Percentiles rank a stretch among this genome's conserved stretches.
phyloP scores from a whole-genome alignment of 2,888 invertebrate genomes.

The Leptinotarsa juncta region DNA sequence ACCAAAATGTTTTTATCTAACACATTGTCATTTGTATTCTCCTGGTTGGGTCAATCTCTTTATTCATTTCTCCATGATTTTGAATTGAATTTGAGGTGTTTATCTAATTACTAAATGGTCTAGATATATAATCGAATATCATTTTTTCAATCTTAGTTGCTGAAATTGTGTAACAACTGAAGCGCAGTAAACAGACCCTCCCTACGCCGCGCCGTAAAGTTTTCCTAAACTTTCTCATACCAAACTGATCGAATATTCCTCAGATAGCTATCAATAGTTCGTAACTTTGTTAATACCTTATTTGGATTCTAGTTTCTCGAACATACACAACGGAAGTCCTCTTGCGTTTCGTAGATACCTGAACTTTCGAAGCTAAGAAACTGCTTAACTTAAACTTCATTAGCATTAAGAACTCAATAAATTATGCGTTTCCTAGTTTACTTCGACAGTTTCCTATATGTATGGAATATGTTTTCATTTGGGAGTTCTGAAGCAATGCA shows the following conservation, averaged over 20 bases:
- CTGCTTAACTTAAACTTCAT: slow-evolving; percentile 10
- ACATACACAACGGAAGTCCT: slow-evolving; percentile 3
- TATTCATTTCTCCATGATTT: too few species aligned
- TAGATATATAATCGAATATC: background rate
- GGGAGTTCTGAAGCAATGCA: background rate
- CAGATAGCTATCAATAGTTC: slow-evolving; percentile 11
- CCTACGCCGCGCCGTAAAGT: background rate
- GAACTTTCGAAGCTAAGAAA: slow-evolving; percentile 7
- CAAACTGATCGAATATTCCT: slow-evolving; percentile 7
- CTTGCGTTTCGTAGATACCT: background rate
- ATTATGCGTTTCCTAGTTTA: background rate
- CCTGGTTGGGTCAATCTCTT: too few species aligned
- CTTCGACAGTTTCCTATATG: slow-evolving; percentile 2
- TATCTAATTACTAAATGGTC: too few species aligned
- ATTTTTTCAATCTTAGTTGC: background rate
- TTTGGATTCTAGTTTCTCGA: slow-evolving; percentile 3
- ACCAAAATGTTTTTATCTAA: too few species aligned
- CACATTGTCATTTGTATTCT: too few species aligned
- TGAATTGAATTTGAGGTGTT: too few species aligned
- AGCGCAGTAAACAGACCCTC: background rate
- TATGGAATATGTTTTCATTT: background rate
- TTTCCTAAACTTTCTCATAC: background rate
- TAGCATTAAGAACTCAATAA: background rate
- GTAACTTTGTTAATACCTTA: slow-evolving; percentile 10
- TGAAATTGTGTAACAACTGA: background rate